Evolutionary conservation across 2,113 vertebrate species (phyloP).

Genomic region (Antechinus stuartii): DNA sequence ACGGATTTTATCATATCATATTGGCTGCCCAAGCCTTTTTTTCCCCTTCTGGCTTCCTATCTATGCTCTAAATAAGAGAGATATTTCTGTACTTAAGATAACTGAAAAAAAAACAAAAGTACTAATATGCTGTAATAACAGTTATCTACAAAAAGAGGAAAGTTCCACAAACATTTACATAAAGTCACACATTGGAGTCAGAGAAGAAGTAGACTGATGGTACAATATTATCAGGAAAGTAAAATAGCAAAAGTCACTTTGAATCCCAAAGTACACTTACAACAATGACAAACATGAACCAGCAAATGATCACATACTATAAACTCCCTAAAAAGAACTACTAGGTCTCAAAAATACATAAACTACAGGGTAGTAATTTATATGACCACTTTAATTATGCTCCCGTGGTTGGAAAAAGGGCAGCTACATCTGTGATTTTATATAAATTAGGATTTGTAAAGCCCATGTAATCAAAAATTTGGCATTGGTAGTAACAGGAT

Average conservation of each 20-base stretch:
- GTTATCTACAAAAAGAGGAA: not conserved
- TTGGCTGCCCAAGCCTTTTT: not conserved
- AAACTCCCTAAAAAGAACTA: slow-evolving; percentile 24
- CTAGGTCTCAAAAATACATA: slow-evolving; percentile 49
- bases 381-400: slow-evolving; percentile 50
- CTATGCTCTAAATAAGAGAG: slow-evolving; percentile 41
- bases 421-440: slow-evolving; percentile 43
- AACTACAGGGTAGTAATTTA: slow-evolving; percentile 15
- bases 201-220: not conserved
- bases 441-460: slow-evolving; percentile 3
- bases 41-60: slow-evolving; percentile 38
- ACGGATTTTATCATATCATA: not conserved
- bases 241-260: slow-evolving; percentile 38
- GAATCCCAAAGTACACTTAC: slow-evolving; percentile 18
- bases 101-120: slow-evolving; percentile 38
- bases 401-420: slow-evolving; percentile 25
- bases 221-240: slow-evolving; percentile 49
- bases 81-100: slow-evolving; percentile 28
- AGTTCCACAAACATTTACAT: not conserved
- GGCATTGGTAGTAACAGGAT: slow-evolving; percentile 8
- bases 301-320: slow-evolving; percentile 1
- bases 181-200: not conserved
- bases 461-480: slow-evolving; percentile 45
- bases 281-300: slow-evolving; percentile 24
- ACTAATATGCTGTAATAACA: slow-evolving; percentile 20